These are phyloP conservation scores for Drosophila quinaria DNA, from an alignment of 2,888 invertebrate species.

Conservation along the genomic window DNA sequence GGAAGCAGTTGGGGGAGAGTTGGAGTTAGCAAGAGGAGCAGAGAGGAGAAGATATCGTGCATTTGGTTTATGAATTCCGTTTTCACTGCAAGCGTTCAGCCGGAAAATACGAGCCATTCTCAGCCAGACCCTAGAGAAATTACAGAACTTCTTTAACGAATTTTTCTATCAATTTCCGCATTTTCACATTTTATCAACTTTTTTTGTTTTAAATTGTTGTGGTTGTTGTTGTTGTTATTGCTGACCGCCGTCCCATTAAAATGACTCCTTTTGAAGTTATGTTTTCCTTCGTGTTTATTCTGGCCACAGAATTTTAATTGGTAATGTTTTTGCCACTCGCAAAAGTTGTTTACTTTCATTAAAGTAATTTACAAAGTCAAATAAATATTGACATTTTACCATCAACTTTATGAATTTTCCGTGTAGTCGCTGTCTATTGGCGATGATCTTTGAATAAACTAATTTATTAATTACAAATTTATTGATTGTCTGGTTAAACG, in stretches of 20 bases:
- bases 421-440: neutral
- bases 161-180: slow-evolving; percentile 51
- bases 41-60: slow-evolving; percentile 34
- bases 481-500: neutral
- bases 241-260: slow-evolving; percentile 29
- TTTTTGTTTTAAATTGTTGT: slow-evolving; percentile 17
- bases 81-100: slow-evolving; percentile 68
- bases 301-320: slow-evolving; percentile 61
- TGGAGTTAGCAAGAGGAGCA: neutral
- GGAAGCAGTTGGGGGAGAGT: neutral
- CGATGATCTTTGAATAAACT: neutral
- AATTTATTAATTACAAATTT: neutral
- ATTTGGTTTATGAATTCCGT: slow-evolving; percentile 73
- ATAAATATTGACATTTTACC: slow-evolving; percentile 45
- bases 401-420: slow-evolving; percentile 5
- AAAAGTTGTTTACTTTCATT: slow-evolving; percentile 57
- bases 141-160: slow-evolving; percentile 26
- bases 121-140: slow-evolving; percentile 13
- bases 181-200: slow-evolving; percentile 22
- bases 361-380: slow-evolving; percentile 62
- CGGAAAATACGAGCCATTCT: slow-evolving; percentile 61
- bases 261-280: slow-evolving; percentile 25
- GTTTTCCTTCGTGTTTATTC: slow-evolving; percentile 19
- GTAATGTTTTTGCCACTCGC: slow-evolving; percentile 19
- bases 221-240: slow-evolving; percentile 20